Evolutionary conservation across 2,797 vertebrate species (phyloP), one percentile per base, ranked within the genome.

Genomic region (Phataginus tetradactyla): DNA sequence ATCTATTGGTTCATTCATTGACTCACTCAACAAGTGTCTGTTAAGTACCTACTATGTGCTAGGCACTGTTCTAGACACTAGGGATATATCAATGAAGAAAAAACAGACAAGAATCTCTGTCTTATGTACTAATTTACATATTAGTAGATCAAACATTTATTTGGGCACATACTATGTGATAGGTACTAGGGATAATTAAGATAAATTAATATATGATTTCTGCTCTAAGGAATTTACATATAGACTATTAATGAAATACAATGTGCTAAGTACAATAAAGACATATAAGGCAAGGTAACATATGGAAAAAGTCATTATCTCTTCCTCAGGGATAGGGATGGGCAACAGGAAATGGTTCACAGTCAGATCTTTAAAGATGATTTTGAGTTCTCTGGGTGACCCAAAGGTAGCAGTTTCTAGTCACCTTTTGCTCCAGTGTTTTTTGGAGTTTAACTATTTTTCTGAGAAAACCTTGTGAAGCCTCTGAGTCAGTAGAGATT

Each of bases 361-460:
- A 7, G 34, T 3, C 87, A 72, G 59, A 3, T 45, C 69, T 71
- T 88, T 53, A 59, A 91, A 66, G 13, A 75, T 71, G 55, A 57
- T 75, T 86, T 42, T 72, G 39, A 69, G 71, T 34, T 6, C 9
- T 39, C 69, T 61, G 49, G 23, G 17, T 79, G 69, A 53, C 23
- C 53, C 61, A 75, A 0, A 39, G 17, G n/a, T 21, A 77, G 17
- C 2, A 77, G 39, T 29, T 90, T 85, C 66, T 91, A 34, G 45
- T 49, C 51, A 42, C 18, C 23, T 93, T 91, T 83, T 77, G 71
- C 37, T 45, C 5, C 25, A 51, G 1, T 59, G 20, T 15, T 29
- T 80, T 93, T 80, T 75, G 45, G 21, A 93, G 79, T 77, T 78
- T 45, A 93, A 75, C 66, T 49, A 21, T 29, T 75, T 91, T 92